Percentiles rank a stretch among this genome's conserved stretches.
These are phyloP conservation scores for Drosophila suzukii DNA, from an alignment of 1,140 invertebrate genomes.

Conservation along the genomic window DNA sequence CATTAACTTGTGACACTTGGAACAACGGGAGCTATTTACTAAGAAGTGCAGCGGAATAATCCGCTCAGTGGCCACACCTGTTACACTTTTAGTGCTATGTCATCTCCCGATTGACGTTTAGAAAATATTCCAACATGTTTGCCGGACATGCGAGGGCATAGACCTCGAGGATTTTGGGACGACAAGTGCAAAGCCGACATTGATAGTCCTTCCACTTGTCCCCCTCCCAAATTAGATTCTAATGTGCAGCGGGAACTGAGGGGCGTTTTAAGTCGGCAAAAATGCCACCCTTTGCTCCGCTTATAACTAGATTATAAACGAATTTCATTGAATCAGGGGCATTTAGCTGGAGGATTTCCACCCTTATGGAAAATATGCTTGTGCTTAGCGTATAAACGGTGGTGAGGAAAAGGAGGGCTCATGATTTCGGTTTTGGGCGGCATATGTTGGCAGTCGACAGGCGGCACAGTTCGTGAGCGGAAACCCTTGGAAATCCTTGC, in stretches of 20 bases:
- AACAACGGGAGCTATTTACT: slow-evolving; percentile 22
- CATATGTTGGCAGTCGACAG: slow-evolving; percentile 72
- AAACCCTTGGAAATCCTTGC: slow-evolving; percentile 64
- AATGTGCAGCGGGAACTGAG: slow-evolving; percentile 61
- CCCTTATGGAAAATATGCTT: slow-evolving; percentile 60
- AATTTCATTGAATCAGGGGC: slow-evolving; percentile 62
- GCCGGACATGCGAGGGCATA: slow-evolving; percentile 63
- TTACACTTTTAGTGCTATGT: slow-evolving; percentile 63
- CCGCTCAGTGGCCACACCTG: slow-evolving; percentile 64
- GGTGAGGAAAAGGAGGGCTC: slow-evolving; percentile 29
- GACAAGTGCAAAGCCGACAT: slow-evolving; percentile 76
- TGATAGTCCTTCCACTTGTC: slow-evolving; percentile 55
- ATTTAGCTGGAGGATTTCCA: slow-evolving; percentile 41
- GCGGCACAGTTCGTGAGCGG: slow-evolving; percentile 31
- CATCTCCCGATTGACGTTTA: slow-evolving; percentile 26
- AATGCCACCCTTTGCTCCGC: slow-evolving; percentile 22
- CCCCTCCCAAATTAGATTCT: slow-evolving; percentile 75
- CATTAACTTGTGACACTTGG: slow-evolving; percentile 65
- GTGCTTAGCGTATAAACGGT: slow-evolving; percentile 11
- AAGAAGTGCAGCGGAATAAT: slow-evolving; percentile 47
- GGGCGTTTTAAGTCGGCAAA: slow-evolving; percentile 4
- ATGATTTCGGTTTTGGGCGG: slow-evolving; percentile 67
- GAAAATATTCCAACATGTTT: slow-evolving; percentile 64
- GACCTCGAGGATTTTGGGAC: slow-evolving; percentile 62
- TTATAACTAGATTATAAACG: slow-evolving; percentile 82